Percentiles rank a stretch among this genome's conserved stretches.
phyloP scores from a whole-genome alignment of 2,113 vertebrate species.

The Alces alces region DNA sequence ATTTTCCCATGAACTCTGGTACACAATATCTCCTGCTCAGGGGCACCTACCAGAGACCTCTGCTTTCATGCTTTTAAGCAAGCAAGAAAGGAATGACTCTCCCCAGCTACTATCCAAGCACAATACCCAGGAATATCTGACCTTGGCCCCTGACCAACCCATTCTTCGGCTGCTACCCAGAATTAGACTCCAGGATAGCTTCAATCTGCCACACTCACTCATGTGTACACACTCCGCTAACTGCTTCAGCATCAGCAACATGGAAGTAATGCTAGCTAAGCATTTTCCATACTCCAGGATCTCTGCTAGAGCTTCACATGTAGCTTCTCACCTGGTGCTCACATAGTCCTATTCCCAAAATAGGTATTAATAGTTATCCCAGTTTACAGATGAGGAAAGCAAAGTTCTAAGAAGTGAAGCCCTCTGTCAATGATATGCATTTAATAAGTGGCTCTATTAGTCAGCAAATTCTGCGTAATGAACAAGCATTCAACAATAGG shows the following conservation, averaged over 20 bases:
- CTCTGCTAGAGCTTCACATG: not conserved
- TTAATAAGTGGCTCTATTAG: not conserved
- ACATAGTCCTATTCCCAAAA: not conserved
- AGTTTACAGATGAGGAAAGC: not conserved
- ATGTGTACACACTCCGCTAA: not conserved
- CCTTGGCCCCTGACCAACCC: not conserved
- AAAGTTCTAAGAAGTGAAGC: not conserved
- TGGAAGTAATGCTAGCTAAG: not conserved
- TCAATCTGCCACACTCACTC: not conserved
- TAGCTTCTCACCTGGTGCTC: not conserved
- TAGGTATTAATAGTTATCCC: not conserved
- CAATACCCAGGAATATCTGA: not conserved
- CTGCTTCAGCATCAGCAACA: not conserved
- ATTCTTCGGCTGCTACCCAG: not conserved
- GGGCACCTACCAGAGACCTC: not conserved
- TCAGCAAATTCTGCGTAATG: not conserved
- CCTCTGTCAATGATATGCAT: not conserved
- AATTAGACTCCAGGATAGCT: not conserved
- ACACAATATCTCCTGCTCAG: too few relatives aligned
- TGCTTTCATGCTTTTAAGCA: not conserved
- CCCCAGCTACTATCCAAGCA: not conserved
- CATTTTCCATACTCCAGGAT: not conserved
- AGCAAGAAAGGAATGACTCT: not conserved
- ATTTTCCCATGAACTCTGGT: not conserved
- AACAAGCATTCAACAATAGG: not conserved